Percentiles rank a stretch among this genome's conserved stretches.
These are phyloP conservation scores for Crypturellus tataupa DNA, from an alignment of 2,797 vertebrate genomes.

Conservation along the genomic window DNA sequence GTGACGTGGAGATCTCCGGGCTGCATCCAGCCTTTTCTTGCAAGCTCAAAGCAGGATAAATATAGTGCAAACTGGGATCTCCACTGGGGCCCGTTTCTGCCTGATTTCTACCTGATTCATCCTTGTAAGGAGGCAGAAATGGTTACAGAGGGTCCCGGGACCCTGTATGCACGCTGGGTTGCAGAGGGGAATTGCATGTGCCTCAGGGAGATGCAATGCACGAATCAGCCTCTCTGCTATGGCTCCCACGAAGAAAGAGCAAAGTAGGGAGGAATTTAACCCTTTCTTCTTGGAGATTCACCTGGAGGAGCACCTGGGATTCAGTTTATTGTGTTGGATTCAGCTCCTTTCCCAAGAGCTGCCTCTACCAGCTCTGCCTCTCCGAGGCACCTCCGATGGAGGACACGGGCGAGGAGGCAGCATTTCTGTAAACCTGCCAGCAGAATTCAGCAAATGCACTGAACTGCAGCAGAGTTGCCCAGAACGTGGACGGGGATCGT, in stretches of 20 bases:
- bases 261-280: neutral
- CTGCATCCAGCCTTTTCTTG: neutral
- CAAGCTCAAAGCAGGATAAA: neutral
- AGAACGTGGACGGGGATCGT: neutral
- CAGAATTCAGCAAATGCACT: neutral
- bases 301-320: neutral
- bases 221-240: neutral
- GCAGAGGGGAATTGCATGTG: neutral
- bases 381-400: neutral
- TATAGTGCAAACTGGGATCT: neutral
- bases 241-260: neutral
- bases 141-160: neutral
- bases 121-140: neutral
- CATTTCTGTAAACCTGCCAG: neutral
- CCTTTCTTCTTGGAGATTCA: neutral
- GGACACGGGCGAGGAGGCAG: accelerated
- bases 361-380: neutral
- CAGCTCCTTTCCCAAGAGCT: neutral
- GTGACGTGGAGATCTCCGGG: accelerated
- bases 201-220: neutral
- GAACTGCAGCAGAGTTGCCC: neutral
- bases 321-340: neutral
- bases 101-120: no score
- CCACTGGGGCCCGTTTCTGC: neutral
- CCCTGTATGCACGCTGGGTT: neutral